Base-by-base conservation (phyloP, 2,888 invertebrate species). In the Campopleginae sp. region DNA sequence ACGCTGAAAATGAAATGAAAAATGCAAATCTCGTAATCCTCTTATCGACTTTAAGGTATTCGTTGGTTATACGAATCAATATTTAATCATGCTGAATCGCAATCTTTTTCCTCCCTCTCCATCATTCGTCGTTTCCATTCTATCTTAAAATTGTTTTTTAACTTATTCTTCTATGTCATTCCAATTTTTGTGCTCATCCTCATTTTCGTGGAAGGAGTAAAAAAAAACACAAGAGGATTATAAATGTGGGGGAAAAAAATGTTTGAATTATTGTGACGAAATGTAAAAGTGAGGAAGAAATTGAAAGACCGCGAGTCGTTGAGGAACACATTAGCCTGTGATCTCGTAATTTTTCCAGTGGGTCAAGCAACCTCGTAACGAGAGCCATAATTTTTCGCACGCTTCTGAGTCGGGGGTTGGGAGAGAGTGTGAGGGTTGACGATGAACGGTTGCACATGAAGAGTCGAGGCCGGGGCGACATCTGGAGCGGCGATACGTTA, bases 401-500 rank as follows among this genome's bases (percentile, higher is more conserved):
- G 68, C 61, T 77, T 51, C 2, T 48, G 48, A 42, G 54, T 8
- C 27, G 58, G 12, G 58, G 19, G 75, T 31, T 14, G 14, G 1
- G 42, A 61, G 65, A n/a, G 66, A 17, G 51, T 7, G 63, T n/a
- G 71, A 58, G 72, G 54, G 19, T 42, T 33, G 38, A 42, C 66
- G 65, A 51, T 66, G 76, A 65, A 81, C 80, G 76, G 63, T 66
- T 68, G 76, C 51, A 74, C 61, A 66, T 65, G 58, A 46, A 71
- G 54, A 76, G 68, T 66, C 38, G 80, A 58, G 42, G 80, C 65
- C 76, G 82, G 87, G 86, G 92, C 92, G 91, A 92, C 93, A 93
- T 92, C 93, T 93, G 93, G 90, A 90, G 90, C 86, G 88, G 92
- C 93, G 91, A 93, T 93, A 92, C 92, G 91, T 93, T 92, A 93